These are phyloP conservation scores for Antigone vipio DNA, from an alignment of 2,113 vertebrate genomes.

Conservation along the genomic window DNA sequence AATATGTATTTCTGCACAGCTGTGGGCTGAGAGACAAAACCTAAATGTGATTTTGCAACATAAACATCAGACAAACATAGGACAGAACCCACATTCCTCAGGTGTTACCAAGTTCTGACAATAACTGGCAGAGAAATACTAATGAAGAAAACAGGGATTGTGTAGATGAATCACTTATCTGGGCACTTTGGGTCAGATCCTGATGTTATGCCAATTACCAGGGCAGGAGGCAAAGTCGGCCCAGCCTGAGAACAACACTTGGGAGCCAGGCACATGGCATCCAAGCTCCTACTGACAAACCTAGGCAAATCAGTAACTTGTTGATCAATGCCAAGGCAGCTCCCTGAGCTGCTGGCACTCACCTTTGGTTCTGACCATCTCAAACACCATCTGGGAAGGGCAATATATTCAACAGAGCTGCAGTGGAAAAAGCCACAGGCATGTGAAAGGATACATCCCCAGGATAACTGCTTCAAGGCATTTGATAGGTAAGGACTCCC, in stretches of 20 bases:
- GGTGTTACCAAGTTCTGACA: neutral
- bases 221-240: neutral
- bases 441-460: constrained; percentile 93
- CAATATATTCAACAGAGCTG: neutral
- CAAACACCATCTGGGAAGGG: neutral
- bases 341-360: neutral
- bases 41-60: fast-evolving
- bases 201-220: neutral
- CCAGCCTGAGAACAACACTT: neutral
- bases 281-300: neutral
- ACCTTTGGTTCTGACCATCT: neutral
- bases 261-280: neutral
- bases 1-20: neutral
- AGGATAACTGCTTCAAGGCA: constrained; percentile 98
- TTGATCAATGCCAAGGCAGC: neutral
- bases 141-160: neutral
- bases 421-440: neutral
- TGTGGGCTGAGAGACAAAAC: neutral
- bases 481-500: constrained; percentile 97
- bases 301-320: neutral
- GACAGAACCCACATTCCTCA: neutral
- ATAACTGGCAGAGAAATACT: neutral
- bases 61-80: neutral
- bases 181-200: neutral
- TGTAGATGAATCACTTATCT: neutral